A percentile compares a stretch with the other conserved stretches of the same genome.
Evolutionary conservation across 2,113 vertebrate species (phyloP).

Genomic region (Shinisaurus crocodilurus): DNA sequence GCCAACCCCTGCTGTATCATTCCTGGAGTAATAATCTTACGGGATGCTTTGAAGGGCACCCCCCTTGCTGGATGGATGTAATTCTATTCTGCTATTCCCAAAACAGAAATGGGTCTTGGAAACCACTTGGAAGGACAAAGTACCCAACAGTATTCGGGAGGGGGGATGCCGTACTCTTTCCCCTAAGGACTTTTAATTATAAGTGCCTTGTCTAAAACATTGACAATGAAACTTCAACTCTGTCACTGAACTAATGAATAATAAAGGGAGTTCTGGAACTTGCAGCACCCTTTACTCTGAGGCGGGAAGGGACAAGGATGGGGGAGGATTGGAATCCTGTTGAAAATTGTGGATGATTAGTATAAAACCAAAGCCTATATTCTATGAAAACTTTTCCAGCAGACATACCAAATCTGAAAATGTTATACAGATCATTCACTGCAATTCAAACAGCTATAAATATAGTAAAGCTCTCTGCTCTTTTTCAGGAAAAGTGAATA

Average conservation of each 20-base stretch:
- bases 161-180: background rate
- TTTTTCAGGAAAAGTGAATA: constrained; percentile 32
- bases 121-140: background rate
- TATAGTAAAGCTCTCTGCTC: constrained; percentile 31
- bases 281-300: constrained; percentile 1
- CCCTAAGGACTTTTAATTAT: background rate
- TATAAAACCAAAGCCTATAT: constrained; percentile 18
- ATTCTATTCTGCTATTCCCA: background rate
- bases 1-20: background rate
- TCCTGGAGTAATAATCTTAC: background rate
- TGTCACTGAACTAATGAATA: background rate
- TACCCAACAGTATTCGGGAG: background rate
- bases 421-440: constrained; percentile 28
- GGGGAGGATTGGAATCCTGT: background rate
- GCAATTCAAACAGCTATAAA: constrained; percentile 40
- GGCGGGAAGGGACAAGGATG: background rate
- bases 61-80: background rate
- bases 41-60: background rate
- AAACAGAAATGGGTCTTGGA: background rate
- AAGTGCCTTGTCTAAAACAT: background rate
- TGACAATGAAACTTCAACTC: background rate
- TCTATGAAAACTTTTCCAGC: constrained; percentile 12
- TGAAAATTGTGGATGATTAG: constrained; percentile 5
- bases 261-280: background rate
- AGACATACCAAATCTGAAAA: constrained; percentile 38